These are phyloP conservation scores for Otolemur garnettii DNA, from an alignment of 2,113 vertebrate species.

Conservation along the genomic window DNA sequence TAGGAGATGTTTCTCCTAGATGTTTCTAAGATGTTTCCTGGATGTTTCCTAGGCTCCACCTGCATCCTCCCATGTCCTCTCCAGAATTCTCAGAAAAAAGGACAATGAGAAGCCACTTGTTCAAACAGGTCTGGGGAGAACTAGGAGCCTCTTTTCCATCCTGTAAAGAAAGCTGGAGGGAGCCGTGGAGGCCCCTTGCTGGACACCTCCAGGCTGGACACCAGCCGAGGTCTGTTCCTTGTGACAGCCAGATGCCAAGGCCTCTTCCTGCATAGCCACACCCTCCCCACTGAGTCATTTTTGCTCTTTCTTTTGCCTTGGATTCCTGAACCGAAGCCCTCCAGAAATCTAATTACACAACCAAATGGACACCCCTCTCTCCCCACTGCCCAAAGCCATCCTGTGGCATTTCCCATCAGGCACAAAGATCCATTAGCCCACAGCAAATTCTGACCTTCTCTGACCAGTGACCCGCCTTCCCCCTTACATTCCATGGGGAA, in stretches of 20 bases:
- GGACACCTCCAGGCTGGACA: not conserved
- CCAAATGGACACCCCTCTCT: not conserved
- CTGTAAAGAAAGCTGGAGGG: not conserved
- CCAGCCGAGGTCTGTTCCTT: not conserved
- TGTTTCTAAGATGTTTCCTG: too few species aligned
- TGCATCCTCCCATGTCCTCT: not conserved
- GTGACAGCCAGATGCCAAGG: not conserved
- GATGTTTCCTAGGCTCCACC: not conserved
- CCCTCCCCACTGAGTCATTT: not conserved
- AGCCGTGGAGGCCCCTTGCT: not conserved
- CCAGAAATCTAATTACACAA: not conserved
- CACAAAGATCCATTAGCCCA: not conserved
- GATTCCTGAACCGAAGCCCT: not conserved
- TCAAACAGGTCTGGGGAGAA: not conserved
- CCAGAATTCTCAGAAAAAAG: not conserved
- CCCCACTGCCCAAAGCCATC: not conserved
- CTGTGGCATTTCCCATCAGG: slow-evolving; percentile 23
- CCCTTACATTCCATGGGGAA: not conserved
- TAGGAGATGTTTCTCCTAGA: too few species aligned
- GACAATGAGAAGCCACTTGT: not conserved
- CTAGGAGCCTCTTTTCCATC: not conserved
- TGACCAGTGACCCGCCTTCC: slow-evolving; percentile 17
- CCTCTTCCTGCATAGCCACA: not conserved
- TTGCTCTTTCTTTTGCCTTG: not conserved
- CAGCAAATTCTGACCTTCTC: slow-evolving; percentile 57